These are phyloP conservation scores for Platycercus adscitus DNA, from an alignment of 2,113 vertebrate species.

Conservation along the genomic window DNA sequence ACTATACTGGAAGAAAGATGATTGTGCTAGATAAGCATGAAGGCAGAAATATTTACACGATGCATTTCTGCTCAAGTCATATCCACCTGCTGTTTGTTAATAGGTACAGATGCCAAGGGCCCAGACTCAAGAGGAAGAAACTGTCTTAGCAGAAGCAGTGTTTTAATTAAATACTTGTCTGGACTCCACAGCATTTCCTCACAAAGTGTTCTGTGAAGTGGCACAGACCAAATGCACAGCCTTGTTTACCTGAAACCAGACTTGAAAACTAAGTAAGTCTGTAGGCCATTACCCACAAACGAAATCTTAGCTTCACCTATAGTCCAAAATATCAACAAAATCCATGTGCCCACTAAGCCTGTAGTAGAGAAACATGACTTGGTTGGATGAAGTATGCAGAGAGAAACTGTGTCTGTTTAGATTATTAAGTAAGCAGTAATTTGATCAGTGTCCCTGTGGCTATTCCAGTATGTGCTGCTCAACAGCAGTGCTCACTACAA, in stretches of 20 bases:
- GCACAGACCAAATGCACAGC: background rate
- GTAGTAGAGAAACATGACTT: background rate
- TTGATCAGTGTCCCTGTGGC: background rate
- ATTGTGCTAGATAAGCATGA: accelerated
- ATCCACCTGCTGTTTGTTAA: background rate
- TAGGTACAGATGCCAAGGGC: background rate
- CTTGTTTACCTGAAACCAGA: background rate
- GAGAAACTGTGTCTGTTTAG: background rate
- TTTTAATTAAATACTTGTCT: background rate
- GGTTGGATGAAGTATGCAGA: background rate
- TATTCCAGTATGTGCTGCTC: background rate
- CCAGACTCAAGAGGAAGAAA: background rate
- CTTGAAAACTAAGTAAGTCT: background rate
- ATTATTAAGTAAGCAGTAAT: background rate
- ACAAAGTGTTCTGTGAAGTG: background rate
- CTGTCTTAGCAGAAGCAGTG: background rate
- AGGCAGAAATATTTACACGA: background rate
- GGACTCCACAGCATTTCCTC: background rate
- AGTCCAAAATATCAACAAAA: background rate
- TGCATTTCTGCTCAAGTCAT: background rate
- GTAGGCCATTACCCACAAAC: background rate
- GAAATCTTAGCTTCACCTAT: background rate
- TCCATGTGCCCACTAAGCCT: background rate
- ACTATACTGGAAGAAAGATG: background rate
- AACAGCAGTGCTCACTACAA: background rate